Conservation (phyloP, 1,140 invertebrate genomes). For the Andrena cerasifolii region DNA sequence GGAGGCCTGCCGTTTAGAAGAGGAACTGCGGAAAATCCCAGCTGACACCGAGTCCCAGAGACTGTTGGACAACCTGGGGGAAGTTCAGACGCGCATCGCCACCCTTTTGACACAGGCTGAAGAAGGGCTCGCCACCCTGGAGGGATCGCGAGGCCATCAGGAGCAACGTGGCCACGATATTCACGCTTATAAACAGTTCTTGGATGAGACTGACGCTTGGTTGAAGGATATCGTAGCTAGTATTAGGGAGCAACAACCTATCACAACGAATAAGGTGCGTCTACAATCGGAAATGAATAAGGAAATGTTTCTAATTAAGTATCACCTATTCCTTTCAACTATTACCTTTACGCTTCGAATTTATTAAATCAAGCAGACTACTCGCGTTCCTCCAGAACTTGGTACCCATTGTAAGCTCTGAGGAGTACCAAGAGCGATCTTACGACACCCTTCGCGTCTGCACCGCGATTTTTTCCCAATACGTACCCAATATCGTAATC, state of each 20-base stretch:
- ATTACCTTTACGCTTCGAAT: no score
- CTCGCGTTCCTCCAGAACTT: no score
- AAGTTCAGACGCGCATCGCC: slow-evolving; percentile 82
- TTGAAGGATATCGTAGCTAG: slow-evolving; percentile 74
- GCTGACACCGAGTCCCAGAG: slow-evolving; percentile 82
- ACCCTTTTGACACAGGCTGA: slow-evolving; percentile 85
- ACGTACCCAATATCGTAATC: no score
- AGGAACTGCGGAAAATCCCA: slow-evolving; percentile 80
- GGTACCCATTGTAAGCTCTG: no score
- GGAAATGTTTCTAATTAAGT: no score
- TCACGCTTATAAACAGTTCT: slow-evolving; percentile 83
- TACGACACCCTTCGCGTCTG: no score
- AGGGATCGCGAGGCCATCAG: slow-evolving; percentile 83
- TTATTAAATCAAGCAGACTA: no score
- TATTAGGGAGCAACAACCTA: slow-evolving; percentile 60
- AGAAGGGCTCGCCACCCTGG: slow-evolving; percentile 83
- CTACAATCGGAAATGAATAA: not conserved
- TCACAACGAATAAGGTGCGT: slow-evolving; percentile 54
- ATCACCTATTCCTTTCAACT: no score
- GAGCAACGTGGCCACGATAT: slow-evolving; percentile 84
- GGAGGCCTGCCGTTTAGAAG: slow-evolving; percentile 83
- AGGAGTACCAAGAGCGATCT: no score
- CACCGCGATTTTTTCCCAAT: no score
- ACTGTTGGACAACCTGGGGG: slow-evolving; percentile 80
- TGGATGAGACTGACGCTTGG: slow-evolving; percentile 86